Evolutionary conservation across 2,113 vertebrate genomes (phyloP), one percentile per base, ranked within the genome.

Genomic region (Gallinago media): DNA sequence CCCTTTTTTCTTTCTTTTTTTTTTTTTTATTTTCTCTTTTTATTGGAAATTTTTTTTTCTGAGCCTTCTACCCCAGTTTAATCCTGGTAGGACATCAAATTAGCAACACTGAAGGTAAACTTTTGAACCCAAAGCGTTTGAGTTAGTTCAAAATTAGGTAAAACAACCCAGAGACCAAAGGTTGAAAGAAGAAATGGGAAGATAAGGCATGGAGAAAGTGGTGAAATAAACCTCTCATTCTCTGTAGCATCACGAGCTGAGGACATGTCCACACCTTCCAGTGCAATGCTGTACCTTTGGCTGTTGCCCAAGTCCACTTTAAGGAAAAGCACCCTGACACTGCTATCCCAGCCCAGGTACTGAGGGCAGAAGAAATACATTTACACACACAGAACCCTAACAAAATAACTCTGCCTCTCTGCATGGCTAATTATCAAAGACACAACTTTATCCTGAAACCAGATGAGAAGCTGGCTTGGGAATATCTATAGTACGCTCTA

Each of bases 131-230:
- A 0, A 63, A 50, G 36, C 40, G 23, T 71, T 67, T 82, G 23
- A 92, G 46, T 71, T 68, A 54, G 44, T 50, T 85, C 70, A 87
- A 91, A 91, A 88, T 75, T 75, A 87, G 46, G 70, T 50, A 89
- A 93, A 95, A 91, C 15, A 73, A 79, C 77, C 5, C 34, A 20
- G 26, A 85, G 15, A 79, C 66, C 73, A 81, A 76, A 94, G 70
- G 36, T 8, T 73, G 62, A 93, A 94, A 75, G 63, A 86, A 88
- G 59, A 94, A 96, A 87, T n/a, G 31, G 26, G 26, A 92, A 90
- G 61, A 75, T 46, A 86, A 91, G 40, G 65, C 68, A 31, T 12
- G 10, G 42, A 77, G 38, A 89, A 78, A 59, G 38, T 11, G 16
- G 10, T 78, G 44, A 75, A 65, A 81, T 54, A 89, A 95, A 56